Base-by-base conservation (phyloP, 1,140 invertebrate genomes). In the Myzus persicae region DNA sequence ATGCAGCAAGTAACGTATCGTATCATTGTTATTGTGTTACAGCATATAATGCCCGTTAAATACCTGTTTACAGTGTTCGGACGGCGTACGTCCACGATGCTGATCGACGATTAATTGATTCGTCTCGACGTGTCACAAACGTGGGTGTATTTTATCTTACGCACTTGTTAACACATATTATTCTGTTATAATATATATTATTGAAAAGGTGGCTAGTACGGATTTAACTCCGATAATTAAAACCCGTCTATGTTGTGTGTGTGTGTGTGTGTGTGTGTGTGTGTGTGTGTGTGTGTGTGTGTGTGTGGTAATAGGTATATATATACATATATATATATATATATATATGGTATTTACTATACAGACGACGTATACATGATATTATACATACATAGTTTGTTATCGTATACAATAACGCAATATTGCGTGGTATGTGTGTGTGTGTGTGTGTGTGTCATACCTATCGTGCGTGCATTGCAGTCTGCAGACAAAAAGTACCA, bases 401-500 rank as follows among this genome's bases (percentile, higher is more conserved):
- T 76, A 2, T n/a, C 59, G 31, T 59, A 59, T 76, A 76, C 31
- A 76, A 18, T 76, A 82, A 38, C 38, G 81, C 36, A 82, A 40
- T 82, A 82, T 38, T 38, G 36, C 81, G 36, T 81, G 76, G 42
- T 44, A 3, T 44, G 42, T 44, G 82, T 84, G 36, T 40, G 6
- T 40, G 38, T 36, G 14, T 84, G 24, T 42, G 38, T 26, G 18
- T 42, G 26, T 85, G 22, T 42, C 8, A 11, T 84, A 31, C 24
- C 24, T 44, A 42, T n/a, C 14, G 59, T 76, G 59, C 59, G 31
- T 76, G 59, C 59, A n/a, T 76, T n/a, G 59, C 31, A n/a, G 59
- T 76, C n/a, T 76, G 59, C 59, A 76, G 59, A 76, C 59, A n/a
- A 76, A 59, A 76, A 76, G 59, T 76, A 67, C 59, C 59, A 67